Evolutionary conservation across 2,888 invertebrate genomes (phyloP), one percentile per base, ranked within the genome.

Genomic region (Biston stratarius): DNA sequence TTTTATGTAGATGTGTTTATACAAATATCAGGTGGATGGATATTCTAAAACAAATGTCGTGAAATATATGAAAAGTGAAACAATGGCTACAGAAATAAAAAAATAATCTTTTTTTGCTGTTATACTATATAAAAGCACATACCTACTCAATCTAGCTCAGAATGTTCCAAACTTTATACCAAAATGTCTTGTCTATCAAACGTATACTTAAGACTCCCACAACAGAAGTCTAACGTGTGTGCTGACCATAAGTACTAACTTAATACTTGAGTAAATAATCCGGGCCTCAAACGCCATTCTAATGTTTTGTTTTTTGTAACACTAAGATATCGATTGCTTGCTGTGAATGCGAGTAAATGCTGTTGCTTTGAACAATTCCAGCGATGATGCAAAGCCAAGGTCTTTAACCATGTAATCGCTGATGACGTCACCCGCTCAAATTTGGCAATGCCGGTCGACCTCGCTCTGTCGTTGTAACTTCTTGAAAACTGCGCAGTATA

Each of bases 401-500:
- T 48, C 48, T 59, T 64, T 60, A 53, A 40, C 53, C 59, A 47
- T 47, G 53, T 36, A 40, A 64, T 63, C 47, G 48, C 44, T 55
- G 48, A 61, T 76, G 75, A 77, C 71, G 76, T 74, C 70, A 72
- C 67, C 59, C 69, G 69, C 79, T 81, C 83, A 85, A 88, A 89
- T 92, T 92, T 87, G 92, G 92, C 91, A 88, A 89, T 87, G 89
- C 74, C 78, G 79, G 77, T 83, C 87, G 92, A 91, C 92, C 92
- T 92, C 91, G 75, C 83, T 69, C 68, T 38, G 71, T 71, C 77
- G 77, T 75, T 51, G 36, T 34, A 51, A n/a, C 48, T 60, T 55
- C 52, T 60, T 15, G 47, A 64, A 53, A 53, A 60, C 60, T 65
- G 60, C 64, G 64, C 60, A 65, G 34, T 65, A 36, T 52, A 55